Conservation (phyloP, 92 coral and sea anemone genomes). For the Palythoa grandiflora region DNA sequence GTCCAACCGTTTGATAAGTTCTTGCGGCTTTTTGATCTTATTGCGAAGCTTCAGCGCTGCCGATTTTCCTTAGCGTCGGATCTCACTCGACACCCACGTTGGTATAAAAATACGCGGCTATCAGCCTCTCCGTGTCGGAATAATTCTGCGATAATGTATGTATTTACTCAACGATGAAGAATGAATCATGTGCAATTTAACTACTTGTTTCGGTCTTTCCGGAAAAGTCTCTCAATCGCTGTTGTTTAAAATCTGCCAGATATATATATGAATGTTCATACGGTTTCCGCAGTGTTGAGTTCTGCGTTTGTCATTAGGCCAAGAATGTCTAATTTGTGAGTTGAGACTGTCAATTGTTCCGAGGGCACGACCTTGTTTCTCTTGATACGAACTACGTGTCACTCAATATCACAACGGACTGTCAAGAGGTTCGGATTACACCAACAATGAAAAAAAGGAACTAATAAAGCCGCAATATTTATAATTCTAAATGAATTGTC, state of each 20-base stretch:
- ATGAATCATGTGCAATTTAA: background rate
- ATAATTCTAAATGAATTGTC: slow-evolving; percentile 11
- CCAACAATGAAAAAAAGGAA: slow-evolving; percentile 3
- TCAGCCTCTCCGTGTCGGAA: background rate
- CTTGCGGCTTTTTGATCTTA: slow-evolving; percentile 2
- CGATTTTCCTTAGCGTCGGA: background rate
- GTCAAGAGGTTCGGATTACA: slow-evolving; percentile 18
- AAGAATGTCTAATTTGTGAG: slow-evolving; percentile 40
- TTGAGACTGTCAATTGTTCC: background rate
- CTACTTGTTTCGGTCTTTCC: background rate
- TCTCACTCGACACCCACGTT: background rate
- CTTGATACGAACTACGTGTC: background rate
- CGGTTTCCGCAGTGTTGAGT: slow-evolving; percentile 35
- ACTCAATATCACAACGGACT: slow-evolving; percentile 8
- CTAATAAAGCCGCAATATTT: background rate
- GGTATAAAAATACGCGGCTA: background rate
- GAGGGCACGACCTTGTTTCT: slow-evolving; percentile 19
- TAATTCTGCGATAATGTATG: slow-evolving; percentile 27
- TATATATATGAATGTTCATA: background rate
- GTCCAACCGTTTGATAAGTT: background rate
- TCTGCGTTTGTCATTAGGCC: slow-evolving; percentile 31
- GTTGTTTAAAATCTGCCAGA: slow-evolving; percentile 29
- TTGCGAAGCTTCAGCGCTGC: slow-evolving; percentile 39
- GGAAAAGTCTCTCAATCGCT: background rate
- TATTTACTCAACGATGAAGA: slow-evolving; percentile 31